Base-by-base conservation (phyloP, 2,113 vertebrate genomes). In the Saimiri boliviensis region DNA sequence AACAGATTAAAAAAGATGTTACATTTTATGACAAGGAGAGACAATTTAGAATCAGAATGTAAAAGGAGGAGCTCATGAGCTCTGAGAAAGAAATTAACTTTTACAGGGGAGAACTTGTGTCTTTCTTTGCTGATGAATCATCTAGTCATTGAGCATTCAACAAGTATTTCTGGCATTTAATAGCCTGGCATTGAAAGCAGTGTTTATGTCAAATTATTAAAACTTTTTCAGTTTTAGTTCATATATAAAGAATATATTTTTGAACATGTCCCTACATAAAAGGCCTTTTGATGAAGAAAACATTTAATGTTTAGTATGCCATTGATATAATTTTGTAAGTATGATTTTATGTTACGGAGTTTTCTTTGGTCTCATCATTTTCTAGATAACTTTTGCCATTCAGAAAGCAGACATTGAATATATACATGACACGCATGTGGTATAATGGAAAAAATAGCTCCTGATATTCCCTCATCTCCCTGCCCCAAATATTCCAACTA, bases 321-420 rank as follows among this genome's bases (percentile, higher is more conserved):
- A 5, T n/a, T 93, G 25, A 49, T 89, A 37, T 14, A 73, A 56
- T 89, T 96, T 79, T 89, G 1, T 77, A 71, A 84, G 21, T 85
- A 32, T 85, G 27, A 63, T 76, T 58, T 17, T 86, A 52, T 93
- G 23, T 81, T 93, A 4, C 1, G 11, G 32, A 8, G 8, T 79
- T 94, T 92, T n/a, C 35, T 25, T 63, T 96, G 68, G 25, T 95
- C 58, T 89, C 66, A 19, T 79, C 11, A 10, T 89, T 86, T 94
- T 81, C 70, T 83, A n/a, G 79, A 42, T 95, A 95, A 45, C 58
- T 73, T 86, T 97, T 95, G 30, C 27, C 63, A 35, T 91, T 93
- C 49, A 89, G 30, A 94, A 87, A 74, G 70, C 73, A 77, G 45
- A 79, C 45, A 74, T 84, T 91, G 76, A 86, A 76, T 80, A 45